Evolutionary conservation across 2,113 vertebrate species (phyloP).

Genomic region (Hippocampus abdominalis): DNA sequence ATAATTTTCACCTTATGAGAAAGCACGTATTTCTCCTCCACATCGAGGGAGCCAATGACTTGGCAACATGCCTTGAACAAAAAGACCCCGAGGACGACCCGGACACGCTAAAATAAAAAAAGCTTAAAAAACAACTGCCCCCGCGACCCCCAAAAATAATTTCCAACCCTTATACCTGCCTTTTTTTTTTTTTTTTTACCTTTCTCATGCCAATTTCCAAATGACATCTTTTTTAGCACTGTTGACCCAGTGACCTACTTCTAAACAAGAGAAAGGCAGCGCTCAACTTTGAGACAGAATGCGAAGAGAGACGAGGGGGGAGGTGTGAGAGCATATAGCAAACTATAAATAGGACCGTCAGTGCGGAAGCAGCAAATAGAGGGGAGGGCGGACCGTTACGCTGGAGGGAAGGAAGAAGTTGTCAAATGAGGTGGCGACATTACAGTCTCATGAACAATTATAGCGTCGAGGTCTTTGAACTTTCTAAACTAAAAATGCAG

Average conservation of each 20-base stretch:
- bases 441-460: conserved; percentile 6
- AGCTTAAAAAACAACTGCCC: no score
- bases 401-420: conserved; percentile 31
- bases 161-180: conserved; percentile 12
- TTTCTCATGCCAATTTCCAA: conserved; percentile 40
- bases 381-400: conserved; percentile 37
- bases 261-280: conserved; percentile 27
- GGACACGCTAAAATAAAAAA: no score
- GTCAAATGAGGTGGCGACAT: conserved; percentile 28
- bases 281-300: conserved; percentile 36
- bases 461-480: conserved; percentile 7
- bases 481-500: background rate
- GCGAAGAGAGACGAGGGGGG: conserved; percentile 21
- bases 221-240: conserved; percentile 42
- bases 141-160: background rate
- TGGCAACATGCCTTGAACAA: no score
- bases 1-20: no score
- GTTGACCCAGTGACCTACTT: conserved; percentile 73
- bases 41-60: no score
- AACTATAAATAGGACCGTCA: conserved; percentile 68
- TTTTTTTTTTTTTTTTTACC: conserved; percentile 20
- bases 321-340: conserved; percentile 39
- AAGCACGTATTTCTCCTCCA: no score
- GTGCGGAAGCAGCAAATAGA: conserved; percentile 41
- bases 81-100: no score